phyloP scores from a whole-genome alignment of 2,888 invertebrate genomes.

The Sussaba pulchella region DNA sequence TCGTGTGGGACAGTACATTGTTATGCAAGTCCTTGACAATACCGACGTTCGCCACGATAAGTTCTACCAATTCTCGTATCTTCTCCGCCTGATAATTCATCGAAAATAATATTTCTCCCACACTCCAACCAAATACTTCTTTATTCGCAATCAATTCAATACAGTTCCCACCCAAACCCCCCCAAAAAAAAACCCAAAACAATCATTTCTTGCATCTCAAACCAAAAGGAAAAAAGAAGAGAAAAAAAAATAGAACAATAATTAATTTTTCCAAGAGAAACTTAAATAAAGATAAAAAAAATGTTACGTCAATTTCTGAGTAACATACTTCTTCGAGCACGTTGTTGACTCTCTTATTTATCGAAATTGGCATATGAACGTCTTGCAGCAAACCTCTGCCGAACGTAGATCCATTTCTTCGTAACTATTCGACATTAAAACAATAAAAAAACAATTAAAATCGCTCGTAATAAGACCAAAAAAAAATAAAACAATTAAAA shows the following conservation, averaged over 20 bases:
- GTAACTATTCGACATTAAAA: conserved; percentile 69
- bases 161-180: too few relatives aligned
- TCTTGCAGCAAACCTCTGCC: conserved; percentile 78
- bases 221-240: not conserved
- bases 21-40: conserved; percentile 85
- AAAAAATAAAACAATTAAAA: conserved; percentile 9
- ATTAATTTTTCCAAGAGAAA: conserved; percentile 5
- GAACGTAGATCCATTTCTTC: conserved; percentile 74
- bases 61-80: conserved; percentile 80
- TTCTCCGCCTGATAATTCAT: conserved; percentile 78
- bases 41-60: conserved; percentile 79
- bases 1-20: conserved; percentile 80
- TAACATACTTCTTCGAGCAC: conserved; percentile 80
- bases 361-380: conserved; percentile 76
- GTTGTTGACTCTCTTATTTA: conserved; percentile 79
- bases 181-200: too few relatives aligned
- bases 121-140: too few relatives aligned
- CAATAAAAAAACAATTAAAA: not conserved
- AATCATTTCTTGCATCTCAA: too few relatives aligned
- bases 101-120: too few relatives aligned
- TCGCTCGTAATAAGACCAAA: too few relatives aligned
- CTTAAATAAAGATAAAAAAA: not conserved
- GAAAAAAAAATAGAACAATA: not conserved
- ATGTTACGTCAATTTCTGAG: not conserved
- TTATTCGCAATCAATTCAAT: too few relatives aligned